A percentile compares a stretch with the other conserved stretches of the same genome.
These are phyloP conservation scores for Acanthiza pusilla DNA, from an alignment of 2,797 vertebrate species.

Conservation along the genomic window DNA sequence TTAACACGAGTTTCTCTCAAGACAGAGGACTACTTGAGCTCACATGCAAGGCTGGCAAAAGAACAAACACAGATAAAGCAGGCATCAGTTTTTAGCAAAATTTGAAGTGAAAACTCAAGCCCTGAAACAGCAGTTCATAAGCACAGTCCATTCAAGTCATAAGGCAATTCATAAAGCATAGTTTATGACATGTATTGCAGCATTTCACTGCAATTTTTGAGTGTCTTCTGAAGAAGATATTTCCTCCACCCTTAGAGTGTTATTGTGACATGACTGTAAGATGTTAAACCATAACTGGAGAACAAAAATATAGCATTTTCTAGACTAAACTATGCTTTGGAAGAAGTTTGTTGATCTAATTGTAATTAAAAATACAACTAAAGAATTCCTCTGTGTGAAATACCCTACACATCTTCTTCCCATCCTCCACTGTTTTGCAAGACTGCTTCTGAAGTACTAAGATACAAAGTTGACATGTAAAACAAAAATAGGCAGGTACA, in stretches of 20 bases:
- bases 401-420: conserved; percentile 30
- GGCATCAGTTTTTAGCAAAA: neutral
- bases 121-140: neutral
- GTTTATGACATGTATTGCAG: neutral
- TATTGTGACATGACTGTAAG: neutral
- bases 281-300: neutral
- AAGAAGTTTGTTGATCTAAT: neutral
- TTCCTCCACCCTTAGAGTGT: rapidly evolving
- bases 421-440: conserved; percentile 85
- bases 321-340: neutral
- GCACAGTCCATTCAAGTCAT: neutral
- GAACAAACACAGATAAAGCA: neutral
- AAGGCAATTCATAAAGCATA: neutral
- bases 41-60: neutral
- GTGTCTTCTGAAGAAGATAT: neutral
- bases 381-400: neutral
- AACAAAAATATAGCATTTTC: neutral
- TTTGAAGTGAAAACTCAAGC: neutral
- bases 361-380: neutral
- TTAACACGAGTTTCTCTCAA: neutral
- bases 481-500: neutral
- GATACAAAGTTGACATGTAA: neutral
- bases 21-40: neutral
- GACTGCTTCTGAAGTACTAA: conserved; percentile 88
- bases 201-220: neutral